phyloP scores from a whole-genome alignment of 1,140 invertebrate genomes.

The Drosophila kanapiae region DNA sequence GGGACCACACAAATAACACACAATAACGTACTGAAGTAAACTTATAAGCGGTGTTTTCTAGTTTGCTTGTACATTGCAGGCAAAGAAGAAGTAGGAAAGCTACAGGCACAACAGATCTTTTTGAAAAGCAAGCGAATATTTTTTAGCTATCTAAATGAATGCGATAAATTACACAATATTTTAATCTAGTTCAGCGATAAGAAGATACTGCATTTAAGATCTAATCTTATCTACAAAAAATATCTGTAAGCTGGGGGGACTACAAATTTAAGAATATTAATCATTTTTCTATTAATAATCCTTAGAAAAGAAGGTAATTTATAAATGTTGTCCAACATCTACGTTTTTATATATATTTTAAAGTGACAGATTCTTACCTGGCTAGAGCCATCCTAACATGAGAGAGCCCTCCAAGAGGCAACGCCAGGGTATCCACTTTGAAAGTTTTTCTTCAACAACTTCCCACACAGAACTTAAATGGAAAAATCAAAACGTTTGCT shows the following conservation, averaged over 20 bases:
- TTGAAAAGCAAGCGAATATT: too few species aligned
- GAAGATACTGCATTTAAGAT: not conserved
- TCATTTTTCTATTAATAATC: not conserved
- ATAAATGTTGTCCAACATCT: too few species aligned
- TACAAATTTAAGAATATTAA: not conserved
- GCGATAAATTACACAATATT: not conserved
- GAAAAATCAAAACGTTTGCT: constrained; percentile 32
- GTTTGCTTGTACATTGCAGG: not conserved
- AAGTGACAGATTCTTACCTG: constrained; percentile 85
- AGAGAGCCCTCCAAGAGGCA: constrained; percentile 87
- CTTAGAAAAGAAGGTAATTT: not conserved
- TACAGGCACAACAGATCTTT: too few species aligned
- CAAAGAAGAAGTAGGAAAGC: not conserved
- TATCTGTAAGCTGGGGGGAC: not conserved
- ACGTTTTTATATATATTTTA: not conserved
- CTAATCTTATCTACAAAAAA: constrained; percentile 8
- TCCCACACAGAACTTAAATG: constrained; percentile 52
- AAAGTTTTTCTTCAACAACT: constrained; percentile 55
- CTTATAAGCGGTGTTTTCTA: too few species aligned
- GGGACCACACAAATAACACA: not conserved
- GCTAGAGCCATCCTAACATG: constrained; percentile 89
- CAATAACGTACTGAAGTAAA: not conserved
- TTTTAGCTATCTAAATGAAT: not conserved
- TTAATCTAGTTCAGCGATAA: constrained; percentile 7
- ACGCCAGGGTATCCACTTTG: constrained; percentile 88